Evolutionary conservation across 2,888 invertebrate species (phyloP).

Genomic region (Rhingia campestris): DNA sequence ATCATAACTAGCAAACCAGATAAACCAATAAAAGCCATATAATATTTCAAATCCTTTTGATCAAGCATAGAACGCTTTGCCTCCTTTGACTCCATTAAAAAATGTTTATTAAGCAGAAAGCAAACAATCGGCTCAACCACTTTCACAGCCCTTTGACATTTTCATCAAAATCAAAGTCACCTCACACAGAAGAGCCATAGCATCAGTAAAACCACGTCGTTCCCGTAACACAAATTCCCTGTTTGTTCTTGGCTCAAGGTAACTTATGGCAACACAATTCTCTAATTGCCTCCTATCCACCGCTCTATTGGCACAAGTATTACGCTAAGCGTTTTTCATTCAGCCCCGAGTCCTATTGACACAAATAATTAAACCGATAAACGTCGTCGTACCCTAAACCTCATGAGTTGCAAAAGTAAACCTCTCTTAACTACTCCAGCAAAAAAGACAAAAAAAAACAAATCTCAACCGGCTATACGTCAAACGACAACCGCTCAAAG

Average conservation of each 20-base stretch:
- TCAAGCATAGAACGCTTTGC: too few species aligned
- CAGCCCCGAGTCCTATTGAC: constrained; percentile 56
- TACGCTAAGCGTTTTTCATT: constrained; percentile 57
- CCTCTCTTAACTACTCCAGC: constrained; percentile 55
- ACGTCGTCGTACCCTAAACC: constrained; percentile 16
- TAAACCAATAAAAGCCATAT: too few species aligned
- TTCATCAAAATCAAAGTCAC: constrained; percentile 22
- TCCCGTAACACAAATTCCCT: constrained; percentile 21
- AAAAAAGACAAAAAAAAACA: constrained; percentile 23
- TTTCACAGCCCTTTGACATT: not conserved
- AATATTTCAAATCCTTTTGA: too few species aligned
- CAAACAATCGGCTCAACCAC: not conserved
- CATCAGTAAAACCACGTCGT: constrained; percentile 13
- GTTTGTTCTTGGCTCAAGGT: constrained; percentile 33
- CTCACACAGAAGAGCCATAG: not conserved
- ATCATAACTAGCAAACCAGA: too few species aligned
- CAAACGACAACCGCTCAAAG: constrained; percentile 38
- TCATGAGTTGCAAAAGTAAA: constrained; percentile 52
- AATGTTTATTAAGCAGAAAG: not conserved
- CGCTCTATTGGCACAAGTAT: constrained; percentile 32
- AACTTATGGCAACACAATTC: constrained; percentile 48
- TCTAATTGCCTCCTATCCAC: constrained; percentile 42
- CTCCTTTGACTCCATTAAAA: too few species aligned
- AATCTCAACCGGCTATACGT: constrained; percentile 36
- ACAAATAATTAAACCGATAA: constrained; percentile 72